Evolutionary conservation across 2,113 vertebrate species (phyloP), one percentile per base, ranked within the genome.

Genomic region (Sialia sialis): DNA sequence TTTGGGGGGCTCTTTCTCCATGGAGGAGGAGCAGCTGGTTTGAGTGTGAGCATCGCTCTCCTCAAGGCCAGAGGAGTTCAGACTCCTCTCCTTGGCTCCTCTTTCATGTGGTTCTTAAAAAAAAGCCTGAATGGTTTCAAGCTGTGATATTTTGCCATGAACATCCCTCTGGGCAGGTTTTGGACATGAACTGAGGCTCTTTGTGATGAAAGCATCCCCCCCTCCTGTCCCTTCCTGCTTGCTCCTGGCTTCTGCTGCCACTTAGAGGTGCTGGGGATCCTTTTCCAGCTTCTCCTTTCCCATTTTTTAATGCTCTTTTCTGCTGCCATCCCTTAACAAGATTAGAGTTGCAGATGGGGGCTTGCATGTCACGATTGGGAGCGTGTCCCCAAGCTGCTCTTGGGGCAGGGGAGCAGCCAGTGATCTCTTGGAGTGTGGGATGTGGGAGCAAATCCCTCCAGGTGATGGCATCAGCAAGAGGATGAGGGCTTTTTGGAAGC

Each of bases 181-280:
- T 88, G 94, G 95, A 64, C 44, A 20, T 2, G 67, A 95, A 96
- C 36, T 25, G 94, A 77, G 48, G 22, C 39, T 91, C 46, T 72
- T 23, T 2, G 11, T 76, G 84, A 6, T 74, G 85, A 49, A 52
- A 90, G 13, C 87, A 56, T 64, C 44, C 10, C 67, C 59, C 51
- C 78, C 64, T 74, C 73, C 79, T 12, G 22, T 43, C 89, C 89
- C 77, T 89, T 89, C 58, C 86, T 0, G 81, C 93, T 74, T 85
- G 75, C 55, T 72, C 51, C 55, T 13, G 4, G 55, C 63, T 95
- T 70, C 78, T 89, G 89, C 87, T 86, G 86, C 70, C 32, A 8
- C 49, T 6, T 4, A 69, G 68, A 66, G 70, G 77, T 83, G 93
- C 84, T 64, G 52, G 85, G 59, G 62, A 46, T 70, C 73, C 48